These are phyloP conservation scores for Drosophila sturtevanti DNA, from an alignment of 1,140 invertebrate genomes.

Conservation along the genomic window DNA sequence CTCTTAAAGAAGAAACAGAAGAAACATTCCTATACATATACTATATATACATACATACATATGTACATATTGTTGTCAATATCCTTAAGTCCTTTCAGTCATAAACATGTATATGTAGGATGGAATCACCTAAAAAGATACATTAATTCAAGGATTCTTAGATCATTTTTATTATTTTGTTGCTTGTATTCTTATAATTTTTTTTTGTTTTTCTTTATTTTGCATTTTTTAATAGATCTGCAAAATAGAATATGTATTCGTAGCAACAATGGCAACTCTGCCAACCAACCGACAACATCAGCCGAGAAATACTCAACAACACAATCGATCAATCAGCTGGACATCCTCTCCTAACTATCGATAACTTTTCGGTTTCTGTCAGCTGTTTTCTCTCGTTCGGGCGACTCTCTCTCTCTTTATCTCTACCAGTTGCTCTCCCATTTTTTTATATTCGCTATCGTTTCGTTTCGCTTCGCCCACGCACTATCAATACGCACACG, in stretches of 20 bases:
- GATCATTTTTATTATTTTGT: background rate
- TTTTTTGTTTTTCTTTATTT: background rate
- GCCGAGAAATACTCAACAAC: too few relatives aligned
- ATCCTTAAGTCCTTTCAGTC: too few relatives aligned
- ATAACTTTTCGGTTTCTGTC: constrained; percentile 24
- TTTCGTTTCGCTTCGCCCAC: constrained; percentile 39
- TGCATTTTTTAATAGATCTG: background rate
- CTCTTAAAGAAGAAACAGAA: background rate
- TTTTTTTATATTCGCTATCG: background rate
- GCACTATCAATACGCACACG: constrained; percentile 48
- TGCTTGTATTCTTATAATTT: background rate
- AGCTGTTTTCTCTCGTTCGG: constrained; percentile 38
- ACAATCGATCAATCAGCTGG: constrained; percentile 4
- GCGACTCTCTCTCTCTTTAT: background rate
- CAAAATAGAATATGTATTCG: background rate
- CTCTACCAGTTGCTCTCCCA: background rate
- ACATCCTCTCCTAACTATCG: constrained; percentile 22
- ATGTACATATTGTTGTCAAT: too few relatives aligned
- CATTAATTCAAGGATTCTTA: background rate
- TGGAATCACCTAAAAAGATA: too few relatives aligned
- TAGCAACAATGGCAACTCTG: constrained; percentile 15
- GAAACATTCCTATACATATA: background rate
- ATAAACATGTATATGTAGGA: too few relatives aligned
- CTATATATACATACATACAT: too few relatives aligned
- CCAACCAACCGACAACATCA: too few relatives aligned